Evolutionary conservation across 2,888 invertebrate species (phyloP), one percentile per base, ranked within the genome.

Genomic region (Cryptosula pallasiana): DNA sequence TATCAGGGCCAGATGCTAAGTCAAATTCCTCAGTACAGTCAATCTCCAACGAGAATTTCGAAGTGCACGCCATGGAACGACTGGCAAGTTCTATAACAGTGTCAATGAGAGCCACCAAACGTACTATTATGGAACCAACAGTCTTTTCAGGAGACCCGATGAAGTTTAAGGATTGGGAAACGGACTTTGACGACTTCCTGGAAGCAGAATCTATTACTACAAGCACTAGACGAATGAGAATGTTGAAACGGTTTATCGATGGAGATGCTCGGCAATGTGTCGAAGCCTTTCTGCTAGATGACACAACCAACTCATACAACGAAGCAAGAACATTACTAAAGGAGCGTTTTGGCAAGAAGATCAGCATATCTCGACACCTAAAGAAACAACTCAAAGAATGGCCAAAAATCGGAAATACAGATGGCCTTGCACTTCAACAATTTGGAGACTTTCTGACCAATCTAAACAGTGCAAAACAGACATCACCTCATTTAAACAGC

Each of bases 221-320:
- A n/a, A n/a, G n/a, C n/a, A n/a, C 55, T 55, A 55, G 55, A 55
- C 55, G 55, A 55, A 55, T 55, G 55, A 55, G 55, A 23, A 55
- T 55, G 55, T 25, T 55, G 23, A 55, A 55, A 55, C 16, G 55
- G 55, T 55, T 55, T n/a, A 55, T 55, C 25, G 55, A 55, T 5
- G 55, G 23, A 55, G 23, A 55, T 16, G 55, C 55, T 23, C 55
- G 23, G 5, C 55, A 23, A 55, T 55, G 55, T n/a, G 23, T 55
- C 5, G 9, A 55, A 55, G 23, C 23, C 3, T 55, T 55, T 55
- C 23, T 55, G 55, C 9, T 55, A 16, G 23, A 55, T n/a, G 55
- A 55, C 55, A 55, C 55, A 55, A 23, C 25, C 9, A n/a, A 55
- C 9, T 55, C 55, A 55, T 55, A 55, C 9, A 55, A 55, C 23